Conservation (phyloP, 2,113 vertebrate genomes). For the Collichthys lucidus region DNA sequence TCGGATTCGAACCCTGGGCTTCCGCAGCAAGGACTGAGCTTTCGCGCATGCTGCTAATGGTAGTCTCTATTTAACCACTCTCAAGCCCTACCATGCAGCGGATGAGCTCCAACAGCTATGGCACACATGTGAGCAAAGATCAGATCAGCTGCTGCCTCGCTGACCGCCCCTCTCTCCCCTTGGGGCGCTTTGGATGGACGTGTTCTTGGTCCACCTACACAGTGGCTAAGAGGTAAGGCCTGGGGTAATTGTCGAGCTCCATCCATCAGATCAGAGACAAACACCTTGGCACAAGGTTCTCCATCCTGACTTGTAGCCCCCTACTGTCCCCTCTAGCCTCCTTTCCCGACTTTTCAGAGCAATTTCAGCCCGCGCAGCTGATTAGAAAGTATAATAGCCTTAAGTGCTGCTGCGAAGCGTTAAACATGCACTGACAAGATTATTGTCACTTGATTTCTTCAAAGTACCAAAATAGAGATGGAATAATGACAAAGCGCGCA, state of each 20-base stretch:
- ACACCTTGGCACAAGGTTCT: constrained; percentile 26
- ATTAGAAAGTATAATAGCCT: constrained; percentile 53
- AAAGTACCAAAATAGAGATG: constrained; percentile 51
- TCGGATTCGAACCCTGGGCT: no score
- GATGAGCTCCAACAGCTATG: constrained; percentile 27
- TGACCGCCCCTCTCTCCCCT: constrained; percentile 42
- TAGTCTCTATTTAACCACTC: constrained; percentile 4
- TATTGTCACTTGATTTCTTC: constrained; percentile 67
- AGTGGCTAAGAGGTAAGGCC: constrained; percentile 18
- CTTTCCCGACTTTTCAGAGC: neutral
- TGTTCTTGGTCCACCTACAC: constrained; percentile 33
- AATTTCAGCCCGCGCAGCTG: constrained; percentile 11
- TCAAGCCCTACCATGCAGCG: neutral
- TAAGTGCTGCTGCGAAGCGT: constrained; percentile 54
- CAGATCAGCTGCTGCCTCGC: constrained; percentile 62
- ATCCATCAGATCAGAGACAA: constrained; percentile 55
- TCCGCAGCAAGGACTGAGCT: no score
- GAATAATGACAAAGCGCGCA: constrained; percentile 12
- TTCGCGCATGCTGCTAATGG: neutral
- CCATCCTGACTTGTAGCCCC: constrained; percentile 18
- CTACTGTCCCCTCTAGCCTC: neutral
- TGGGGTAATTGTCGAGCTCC: constrained; percentile 17
- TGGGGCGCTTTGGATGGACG: constrained; percentile 25
- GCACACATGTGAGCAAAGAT: constrained; percentile 54
- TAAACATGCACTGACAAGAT: constrained; percentile 63